Conservation (phyloP, 2,113 vertebrate genomes). For the Macquaria ambigua region DNA sequence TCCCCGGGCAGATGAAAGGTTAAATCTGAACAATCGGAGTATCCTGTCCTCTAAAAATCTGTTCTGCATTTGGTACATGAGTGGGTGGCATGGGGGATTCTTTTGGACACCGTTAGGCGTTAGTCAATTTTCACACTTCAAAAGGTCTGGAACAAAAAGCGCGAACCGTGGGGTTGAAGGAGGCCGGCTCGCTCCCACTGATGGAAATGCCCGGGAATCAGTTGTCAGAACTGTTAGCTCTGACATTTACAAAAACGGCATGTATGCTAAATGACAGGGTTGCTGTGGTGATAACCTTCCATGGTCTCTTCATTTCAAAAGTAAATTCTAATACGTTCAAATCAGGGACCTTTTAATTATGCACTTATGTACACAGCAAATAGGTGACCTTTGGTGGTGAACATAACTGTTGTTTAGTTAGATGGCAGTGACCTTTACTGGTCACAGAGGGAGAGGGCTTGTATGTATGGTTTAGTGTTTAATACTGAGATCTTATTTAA, state of each 20-base stretch:
- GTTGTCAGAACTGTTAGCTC: constrained; percentile 50
- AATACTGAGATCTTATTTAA: constrained; percentile 7
- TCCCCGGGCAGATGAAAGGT: constrained; percentile 45
- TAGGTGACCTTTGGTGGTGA: constrained; percentile 64
- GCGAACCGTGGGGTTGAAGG: constrained; percentile 33
- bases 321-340: constrained; percentile 51
- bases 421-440: constrained; percentile 71
- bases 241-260: constrained; percentile 58
- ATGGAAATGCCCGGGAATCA: constrained; percentile 42
- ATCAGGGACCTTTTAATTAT: constrained; percentile 70
- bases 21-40: constrained; percentile 11
- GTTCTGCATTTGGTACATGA: constrained; percentile 34
- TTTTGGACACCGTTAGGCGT: constrained; percentile 52
- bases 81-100: constrained; percentile 45
- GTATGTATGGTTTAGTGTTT: background rate
- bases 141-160: constrained; percentile 67
- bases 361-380: constrained; percentile 55
- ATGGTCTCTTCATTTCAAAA: constrained; percentile 22
- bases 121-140: constrained; percentile 72
- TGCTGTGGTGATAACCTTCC: constrained; percentile 66
- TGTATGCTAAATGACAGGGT: constrained; percentile 47
- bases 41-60: constrained; percentile 40
- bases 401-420: constrained; percentile 56
- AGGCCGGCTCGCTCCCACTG: constrained; percentile 25
- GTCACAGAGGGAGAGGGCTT: constrained; percentile 6